Conservation (phyloP, 2,888 invertebrate genomes). For the Ditula angustiorana region DNA sequence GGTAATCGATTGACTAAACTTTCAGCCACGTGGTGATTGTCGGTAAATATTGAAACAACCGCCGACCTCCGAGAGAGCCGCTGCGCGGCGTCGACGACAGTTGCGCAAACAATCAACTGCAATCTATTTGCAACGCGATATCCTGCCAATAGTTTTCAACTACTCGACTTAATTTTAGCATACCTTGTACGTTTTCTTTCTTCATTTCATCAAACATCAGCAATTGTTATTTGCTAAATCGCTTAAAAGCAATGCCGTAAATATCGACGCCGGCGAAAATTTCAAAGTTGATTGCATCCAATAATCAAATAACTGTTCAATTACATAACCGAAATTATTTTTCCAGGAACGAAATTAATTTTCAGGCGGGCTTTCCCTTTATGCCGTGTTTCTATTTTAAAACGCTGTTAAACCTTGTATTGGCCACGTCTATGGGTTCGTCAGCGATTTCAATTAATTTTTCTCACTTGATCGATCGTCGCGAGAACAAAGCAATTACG, state of each 20-base stretch:
- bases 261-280: neutral
- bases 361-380: slow-evolving; percentile 4
- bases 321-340: slow-evolving; percentile 6
- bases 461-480: slow-evolving; percentile 79
- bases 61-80: slow-evolving; percentile 30
- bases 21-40: neutral
- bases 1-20: slow-evolving; percentile 3
- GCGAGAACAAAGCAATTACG: slow-evolving; percentile 81
- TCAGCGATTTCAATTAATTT: slow-evolving; percentile 78
- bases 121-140: neutral
- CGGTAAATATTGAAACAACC: slow-evolving; percentile 3
- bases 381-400: slow-evolving; percentile 2
- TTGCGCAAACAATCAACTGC: slow-evolving; percentile 42
- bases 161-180: neutral
- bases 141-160: neutral
- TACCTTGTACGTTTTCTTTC: neutral
- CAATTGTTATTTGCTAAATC: neutral
- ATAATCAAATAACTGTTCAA: slow-evolving; percentile 13
- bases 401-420: slow-evolving; percentile 35
- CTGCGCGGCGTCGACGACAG: neutral
- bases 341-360: slow-evolving; percentile 14
- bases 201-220: neutral
- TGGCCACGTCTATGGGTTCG: slow-evolving; percentile 54
- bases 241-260: neutral
- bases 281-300: slow-evolving; percentile 2